Evolutionary conservation across 2,797 vertebrate genomes (phyloP).

Genomic region (Sebastes flavidus): DNA sequence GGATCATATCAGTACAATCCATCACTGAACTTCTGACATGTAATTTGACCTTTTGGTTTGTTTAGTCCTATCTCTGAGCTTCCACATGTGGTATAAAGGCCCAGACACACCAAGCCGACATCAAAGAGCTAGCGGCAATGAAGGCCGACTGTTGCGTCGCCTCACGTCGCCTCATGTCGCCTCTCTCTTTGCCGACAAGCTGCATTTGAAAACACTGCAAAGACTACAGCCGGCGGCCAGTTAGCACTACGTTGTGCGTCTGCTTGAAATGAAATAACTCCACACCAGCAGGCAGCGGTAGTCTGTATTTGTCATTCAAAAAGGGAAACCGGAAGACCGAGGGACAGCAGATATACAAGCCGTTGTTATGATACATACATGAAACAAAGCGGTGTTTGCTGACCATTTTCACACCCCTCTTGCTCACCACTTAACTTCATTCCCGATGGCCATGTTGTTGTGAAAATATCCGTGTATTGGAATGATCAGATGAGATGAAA

Average conservation of each 20-base stretch:
- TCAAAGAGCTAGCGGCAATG: too few relatives aligned
- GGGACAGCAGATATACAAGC: not conserved
- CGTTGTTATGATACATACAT: not conserved
- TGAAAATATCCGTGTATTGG: too few relatives aligned
- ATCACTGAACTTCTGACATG: not conserved
- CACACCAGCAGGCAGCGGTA: not conserved
- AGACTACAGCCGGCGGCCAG: not conserved
- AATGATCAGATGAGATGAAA: too few relatives aligned
- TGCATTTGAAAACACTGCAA: not conserved
- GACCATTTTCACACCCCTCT: not conserved
- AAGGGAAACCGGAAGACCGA: not conserved
- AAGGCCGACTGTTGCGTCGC: too few relatives aligned
- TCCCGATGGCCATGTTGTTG: too few relatives aligned
- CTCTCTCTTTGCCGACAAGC: not conserved
- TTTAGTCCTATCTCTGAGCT: not conserved
- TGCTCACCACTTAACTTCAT: too few relatives aligned
- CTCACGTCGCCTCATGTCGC: too few relatives aligned
- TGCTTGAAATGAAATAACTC: rapidly evolving
- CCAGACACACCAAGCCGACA: too few relatives aligned
- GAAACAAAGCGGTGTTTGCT: not conserved
- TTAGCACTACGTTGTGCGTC: not conserved
- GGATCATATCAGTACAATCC: not conserved
- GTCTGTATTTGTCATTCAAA: not conserved
- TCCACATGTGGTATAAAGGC: not conserved
- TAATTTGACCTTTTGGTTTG: not conserved